Evolutionary conservation across 1,140 invertebrate species (phyloP).

Genomic region (Zaprionus lachaisei): DNA sequence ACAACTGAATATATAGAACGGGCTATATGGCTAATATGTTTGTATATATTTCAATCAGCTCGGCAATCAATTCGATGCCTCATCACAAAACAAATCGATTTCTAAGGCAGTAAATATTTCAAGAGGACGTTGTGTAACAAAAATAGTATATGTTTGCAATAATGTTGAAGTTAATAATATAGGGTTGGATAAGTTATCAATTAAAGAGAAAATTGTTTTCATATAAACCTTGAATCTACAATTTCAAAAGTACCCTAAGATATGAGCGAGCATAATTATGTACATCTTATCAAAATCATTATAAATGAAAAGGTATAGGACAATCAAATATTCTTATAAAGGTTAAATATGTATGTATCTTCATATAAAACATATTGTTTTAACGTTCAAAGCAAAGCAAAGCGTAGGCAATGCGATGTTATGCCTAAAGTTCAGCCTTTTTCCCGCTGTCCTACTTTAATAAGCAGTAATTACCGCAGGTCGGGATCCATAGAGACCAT

Average conservation of each 20-base stretch:
- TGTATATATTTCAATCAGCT: constrained; percentile 52
- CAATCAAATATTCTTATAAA: too few relatives aligned
- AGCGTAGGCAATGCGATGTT: not conserved
- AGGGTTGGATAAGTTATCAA: not conserved
- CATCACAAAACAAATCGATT: constrained; percentile 34
- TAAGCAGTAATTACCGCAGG: constrained; percentile 36
- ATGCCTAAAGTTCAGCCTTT: not conserved
- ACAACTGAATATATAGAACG: constrained; percentile 27
- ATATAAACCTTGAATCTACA: too few relatives aligned
- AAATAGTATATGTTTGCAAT: not conserved
- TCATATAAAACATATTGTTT: too few relatives aligned
- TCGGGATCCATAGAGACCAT: constrained; percentile 12
- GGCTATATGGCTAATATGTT: constrained; percentile 41
- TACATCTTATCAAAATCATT: too few relatives aligned
- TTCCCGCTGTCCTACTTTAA: not conserved
- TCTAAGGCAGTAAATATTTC: constrained; percentile 10
- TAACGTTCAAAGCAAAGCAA: not conserved
- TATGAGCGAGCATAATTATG: too few relatives aligned
- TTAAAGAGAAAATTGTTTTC: not conserved
- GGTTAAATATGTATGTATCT: too few relatives aligned
- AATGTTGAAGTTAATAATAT: not conserved
- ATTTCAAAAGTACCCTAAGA: too few relatives aligned
- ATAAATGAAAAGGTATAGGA: too few relatives aligned
- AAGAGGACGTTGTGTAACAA: not conserved
- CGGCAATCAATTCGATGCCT: constrained; percentile 24